A percentile compares a stretch with the other conserved stretches of the same genome.
Conservation (phyloP, 2,797 vertebrate genomes). For the Choloepus didactylus region DNA sequence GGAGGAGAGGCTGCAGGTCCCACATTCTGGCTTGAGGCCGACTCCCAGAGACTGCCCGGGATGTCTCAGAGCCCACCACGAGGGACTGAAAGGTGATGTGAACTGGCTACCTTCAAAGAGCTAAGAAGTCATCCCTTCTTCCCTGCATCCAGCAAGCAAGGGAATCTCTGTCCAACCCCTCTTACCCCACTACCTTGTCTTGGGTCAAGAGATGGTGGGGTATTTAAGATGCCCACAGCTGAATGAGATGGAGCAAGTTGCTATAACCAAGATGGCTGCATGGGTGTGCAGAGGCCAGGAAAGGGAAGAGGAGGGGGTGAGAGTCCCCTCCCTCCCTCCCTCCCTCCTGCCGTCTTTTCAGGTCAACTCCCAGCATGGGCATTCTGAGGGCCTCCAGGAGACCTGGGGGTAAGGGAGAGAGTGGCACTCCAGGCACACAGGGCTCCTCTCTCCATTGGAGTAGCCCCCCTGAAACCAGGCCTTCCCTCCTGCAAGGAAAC, state of each 20-base stretch:
- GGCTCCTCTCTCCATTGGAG: neutral
- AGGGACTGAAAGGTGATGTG: neutral
- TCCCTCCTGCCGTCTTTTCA: neutral
- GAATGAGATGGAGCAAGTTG: neutral
- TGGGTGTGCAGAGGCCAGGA: neutral
- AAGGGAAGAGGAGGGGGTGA: neutral
- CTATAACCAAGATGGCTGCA: neutral
- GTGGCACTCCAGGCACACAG: neutral
- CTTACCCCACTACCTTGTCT: neutral
- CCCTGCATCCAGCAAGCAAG: neutral
- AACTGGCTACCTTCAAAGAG: neutral
- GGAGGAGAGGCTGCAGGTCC: neutral
- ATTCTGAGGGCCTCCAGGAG: neutral
- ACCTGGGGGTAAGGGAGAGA: neutral
- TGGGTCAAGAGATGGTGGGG: neutral
- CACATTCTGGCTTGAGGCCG: neutral
- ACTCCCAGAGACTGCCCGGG: neutral
- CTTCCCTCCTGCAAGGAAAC: neutral
- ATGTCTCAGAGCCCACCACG: neutral
- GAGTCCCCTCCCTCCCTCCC: neutral
- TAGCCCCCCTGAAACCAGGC: neutral
- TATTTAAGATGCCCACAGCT: neutral
- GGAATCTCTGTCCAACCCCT: neutral
- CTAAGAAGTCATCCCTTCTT: constrained; percentile 1
- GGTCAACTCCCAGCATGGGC: neutral